phyloP scores from a whole-genome alignment of 2,797 vertebrate species.

The Euphonia xanthogaster region DNA sequence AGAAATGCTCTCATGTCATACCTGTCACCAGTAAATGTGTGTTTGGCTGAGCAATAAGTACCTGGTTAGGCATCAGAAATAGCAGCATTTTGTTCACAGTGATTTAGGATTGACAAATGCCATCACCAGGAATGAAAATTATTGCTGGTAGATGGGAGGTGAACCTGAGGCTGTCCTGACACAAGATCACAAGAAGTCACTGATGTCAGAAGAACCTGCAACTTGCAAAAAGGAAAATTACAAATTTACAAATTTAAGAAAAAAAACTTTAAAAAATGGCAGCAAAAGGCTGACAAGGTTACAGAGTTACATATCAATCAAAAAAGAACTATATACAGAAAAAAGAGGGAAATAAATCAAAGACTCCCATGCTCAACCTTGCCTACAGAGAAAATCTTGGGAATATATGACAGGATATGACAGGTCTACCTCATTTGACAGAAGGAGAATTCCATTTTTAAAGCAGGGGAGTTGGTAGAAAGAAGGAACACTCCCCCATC shows the following conservation, averaged over 20 bases:
- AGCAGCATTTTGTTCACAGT: neutral
- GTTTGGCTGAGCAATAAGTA: neutral
- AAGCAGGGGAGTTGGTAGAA: neutral
- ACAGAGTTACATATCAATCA: neutral
- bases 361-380: neutral
- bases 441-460: neutral
- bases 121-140: neutral
- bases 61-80: neutral
- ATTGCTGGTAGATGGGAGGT: neutral
- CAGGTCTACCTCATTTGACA: neutral
- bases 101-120: neutral
- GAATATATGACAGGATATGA: neutral
- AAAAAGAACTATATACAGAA: neutral
- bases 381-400: neutral
- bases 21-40: neutral
- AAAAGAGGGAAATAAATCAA: neutral
- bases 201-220: neutral
- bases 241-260: neutral
- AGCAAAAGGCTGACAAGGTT: neutral
- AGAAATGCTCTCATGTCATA: neutral
- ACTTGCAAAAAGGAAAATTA: neutral
- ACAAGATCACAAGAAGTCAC: neutral
- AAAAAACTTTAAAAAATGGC: neutral
- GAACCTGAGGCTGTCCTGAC: neutral
- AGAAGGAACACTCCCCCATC: neutral